Percentiles rank a stretch among this genome's conserved stretches.
phyloP scores from a whole-genome alignment of 2,888 invertebrate genomes.

The Xestia rhomboidea region DNA sequence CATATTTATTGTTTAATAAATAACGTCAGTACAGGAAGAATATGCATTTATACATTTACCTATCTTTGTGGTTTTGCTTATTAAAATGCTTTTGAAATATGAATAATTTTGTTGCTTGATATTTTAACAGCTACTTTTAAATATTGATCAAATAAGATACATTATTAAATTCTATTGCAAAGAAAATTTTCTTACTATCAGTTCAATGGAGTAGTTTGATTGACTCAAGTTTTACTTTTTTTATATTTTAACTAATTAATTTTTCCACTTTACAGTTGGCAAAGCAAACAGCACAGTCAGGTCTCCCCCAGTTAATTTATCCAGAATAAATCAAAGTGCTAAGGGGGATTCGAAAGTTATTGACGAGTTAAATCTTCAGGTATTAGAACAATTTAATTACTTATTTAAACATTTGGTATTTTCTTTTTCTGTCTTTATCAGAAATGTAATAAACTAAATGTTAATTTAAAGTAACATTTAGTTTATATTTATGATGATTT shows the following conservation, averaged over 20 bases:
- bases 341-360: constrained; percentile 87
- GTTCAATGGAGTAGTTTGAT: constrained; percentile 5
- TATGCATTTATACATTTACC: constrained; percentile 29
- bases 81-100: constrained; percentile 25
- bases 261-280: constrained; percentile 78
- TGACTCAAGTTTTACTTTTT: neutral
- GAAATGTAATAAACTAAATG: neutral
- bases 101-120: constrained; percentile 39
- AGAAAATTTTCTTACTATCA: neutral
- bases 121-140: constrained; percentile 23
- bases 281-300: constrained; percentile 83
- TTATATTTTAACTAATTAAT: constrained; percentile 31
- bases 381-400: constrained; percentile 64
- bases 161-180: neutral
- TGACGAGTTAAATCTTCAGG: constrained; percentile 87
- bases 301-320: constrained; percentile 84
- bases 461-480: neutral
- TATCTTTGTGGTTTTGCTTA: constrained; percentile 40
- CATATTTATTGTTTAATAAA: constrained; percentile 34
- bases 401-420: neutral
- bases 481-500: too few species aligned
- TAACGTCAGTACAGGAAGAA: constrained; percentile 49
- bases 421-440: constrained; percentile 4
- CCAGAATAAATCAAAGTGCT: constrained; percentile 85
- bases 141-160: neutral